These are phyloP conservation scores for Podiceps cristatus DNA, from an alignment of 2,113 vertebrate species.

Conservation along the genomic window DNA sequence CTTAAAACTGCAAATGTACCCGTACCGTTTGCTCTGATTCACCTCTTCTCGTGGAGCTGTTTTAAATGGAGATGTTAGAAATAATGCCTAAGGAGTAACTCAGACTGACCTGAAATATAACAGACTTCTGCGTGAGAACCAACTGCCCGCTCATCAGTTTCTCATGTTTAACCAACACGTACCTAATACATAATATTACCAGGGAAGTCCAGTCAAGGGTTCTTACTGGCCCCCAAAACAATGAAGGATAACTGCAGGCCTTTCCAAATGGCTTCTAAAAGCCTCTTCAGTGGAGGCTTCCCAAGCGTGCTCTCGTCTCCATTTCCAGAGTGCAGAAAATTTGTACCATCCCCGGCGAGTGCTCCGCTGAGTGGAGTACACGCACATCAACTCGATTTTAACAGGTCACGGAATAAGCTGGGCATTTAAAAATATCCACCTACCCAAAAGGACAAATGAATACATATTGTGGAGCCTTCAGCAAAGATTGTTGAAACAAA, in stretches of 20 bases:
- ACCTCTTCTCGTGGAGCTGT: rapidly evolving
- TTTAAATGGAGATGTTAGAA: not conserved
- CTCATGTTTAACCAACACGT: not conserved
- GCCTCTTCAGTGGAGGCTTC: not conserved
- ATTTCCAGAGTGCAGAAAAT: not conserved
- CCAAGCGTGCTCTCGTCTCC: not conserved
- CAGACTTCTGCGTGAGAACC: not conserved
- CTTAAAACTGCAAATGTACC: not conserved
- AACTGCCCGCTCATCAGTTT: not conserved
- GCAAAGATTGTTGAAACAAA: slow-evolving; percentile 47
- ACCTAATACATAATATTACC: not conserved
- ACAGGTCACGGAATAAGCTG: slow-evolving; percentile 17
- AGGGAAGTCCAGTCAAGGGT: not conserved
- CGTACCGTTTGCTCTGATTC: rapidly evolving
- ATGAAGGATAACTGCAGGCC: not conserved
- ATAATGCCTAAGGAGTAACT: not conserved
- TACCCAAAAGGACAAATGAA: slow-evolving; percentile 44
- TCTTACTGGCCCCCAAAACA: not conserved
- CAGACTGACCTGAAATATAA: not conserved
- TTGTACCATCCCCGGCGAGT: not conserved
- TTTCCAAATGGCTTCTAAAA: not conserved
- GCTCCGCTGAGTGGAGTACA: not conserved
- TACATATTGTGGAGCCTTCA: slow-evolving; percentile 32
- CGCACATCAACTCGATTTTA: slow-evolving; percentile 27
- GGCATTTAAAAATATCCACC: slow-evolving; percentile 64